Percentiles rank a stretch among this genome's conserved stretches.
phyloP scores from a whole-genome alignment of 2,113 vertebrate species.

The Passerina amoena region DNA sequence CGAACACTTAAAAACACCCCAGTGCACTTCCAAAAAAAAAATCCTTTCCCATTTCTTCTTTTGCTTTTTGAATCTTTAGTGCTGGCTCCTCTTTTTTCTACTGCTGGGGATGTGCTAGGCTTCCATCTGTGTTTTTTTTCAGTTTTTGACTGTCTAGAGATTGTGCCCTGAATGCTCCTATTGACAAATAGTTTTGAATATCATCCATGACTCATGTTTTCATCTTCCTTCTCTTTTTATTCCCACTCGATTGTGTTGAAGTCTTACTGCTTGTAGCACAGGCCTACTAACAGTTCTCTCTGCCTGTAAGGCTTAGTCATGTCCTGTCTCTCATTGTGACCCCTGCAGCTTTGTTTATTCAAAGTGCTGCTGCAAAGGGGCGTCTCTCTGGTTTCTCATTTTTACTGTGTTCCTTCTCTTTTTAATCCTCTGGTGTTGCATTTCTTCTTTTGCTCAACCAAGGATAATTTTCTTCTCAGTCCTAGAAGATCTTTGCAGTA shows the following conservation, averaged over 20 bases:
- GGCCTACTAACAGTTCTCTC: not conserved
- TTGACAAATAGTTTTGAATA: not conserved
- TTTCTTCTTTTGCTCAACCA: constrained; percentile 8
- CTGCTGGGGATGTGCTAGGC: not conserved
- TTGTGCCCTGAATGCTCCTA: not conserved
- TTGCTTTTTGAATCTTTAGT: not conserved
- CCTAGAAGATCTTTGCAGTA: not conserved
- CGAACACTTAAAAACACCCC: not conserved
- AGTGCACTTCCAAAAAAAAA: not conserved
- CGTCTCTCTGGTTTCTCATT: not conserved
- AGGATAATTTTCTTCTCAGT: constrained; percentile 19
- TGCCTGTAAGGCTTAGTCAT: not conserved
- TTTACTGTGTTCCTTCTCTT: not conserved
- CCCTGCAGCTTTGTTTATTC: constrained; percentile 2
- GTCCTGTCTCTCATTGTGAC: not conserved
- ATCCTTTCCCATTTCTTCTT: not conserved
- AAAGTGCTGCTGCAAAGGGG: not conserved
- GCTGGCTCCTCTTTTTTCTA: not conserved
- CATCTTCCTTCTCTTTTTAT: not conserved
- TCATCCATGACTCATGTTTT: not conserved
- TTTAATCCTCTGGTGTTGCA: not conserved
- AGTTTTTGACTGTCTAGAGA: not conserved
- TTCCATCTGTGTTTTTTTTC: not conserved
- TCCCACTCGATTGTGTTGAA: not conserved
- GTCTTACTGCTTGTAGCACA: not conserved